Conservation (phyloP, 1,140 invertebrate genomes). For the Drosophila neocordata region DNA sequence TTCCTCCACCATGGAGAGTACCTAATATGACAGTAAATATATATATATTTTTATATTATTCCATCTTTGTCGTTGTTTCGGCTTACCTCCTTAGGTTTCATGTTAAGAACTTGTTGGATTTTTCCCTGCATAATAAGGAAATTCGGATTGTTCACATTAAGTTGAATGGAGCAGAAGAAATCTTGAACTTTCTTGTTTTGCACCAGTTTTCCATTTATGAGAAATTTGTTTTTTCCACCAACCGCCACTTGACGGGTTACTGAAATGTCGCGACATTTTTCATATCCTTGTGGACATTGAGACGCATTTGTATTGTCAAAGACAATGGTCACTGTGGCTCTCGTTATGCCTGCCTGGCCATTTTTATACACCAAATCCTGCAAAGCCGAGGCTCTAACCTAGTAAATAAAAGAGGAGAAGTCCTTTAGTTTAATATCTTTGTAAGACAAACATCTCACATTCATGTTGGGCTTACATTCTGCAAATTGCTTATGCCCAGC, state of each 20-base stretch:
- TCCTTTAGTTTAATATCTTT: not conserved
- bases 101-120: constrained; percentile 99
- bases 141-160: constrained; percentile 99
- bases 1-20: constrained; percentile 99
- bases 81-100: constrained; percentile 97
- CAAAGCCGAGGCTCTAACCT: constrained; percentile 95
- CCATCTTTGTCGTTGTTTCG: no score
- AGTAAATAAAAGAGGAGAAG: not conserved
- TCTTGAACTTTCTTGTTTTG: constrained; percentile 95
- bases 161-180: constrained; percentile 97
- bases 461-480: constrained; percentile 87
- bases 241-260: constrained; percentile 94
- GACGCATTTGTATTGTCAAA: constrained; percentile 96
- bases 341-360: constrained; percentile 97
- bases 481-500: constrained; percentile 96
- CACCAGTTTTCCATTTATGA: constrained; percentile 96
- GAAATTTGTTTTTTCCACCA: constrained; percentile 95
- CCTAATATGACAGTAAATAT: constrained; percentile 83
- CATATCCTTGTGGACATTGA: constrained; percentile 96
- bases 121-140: constrained; percentile 99
- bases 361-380: constrained; percentile 99
- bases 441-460: not conserved
- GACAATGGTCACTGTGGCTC: constrained; percentile 97
- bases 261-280: constrained; percentile 95
- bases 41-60: no score